These are phyloP conservation scores for Toxotes lorentzi DNA, from an alignment of 2,797 vertebrate genomes.

Conservation along the genomic window DNA sequence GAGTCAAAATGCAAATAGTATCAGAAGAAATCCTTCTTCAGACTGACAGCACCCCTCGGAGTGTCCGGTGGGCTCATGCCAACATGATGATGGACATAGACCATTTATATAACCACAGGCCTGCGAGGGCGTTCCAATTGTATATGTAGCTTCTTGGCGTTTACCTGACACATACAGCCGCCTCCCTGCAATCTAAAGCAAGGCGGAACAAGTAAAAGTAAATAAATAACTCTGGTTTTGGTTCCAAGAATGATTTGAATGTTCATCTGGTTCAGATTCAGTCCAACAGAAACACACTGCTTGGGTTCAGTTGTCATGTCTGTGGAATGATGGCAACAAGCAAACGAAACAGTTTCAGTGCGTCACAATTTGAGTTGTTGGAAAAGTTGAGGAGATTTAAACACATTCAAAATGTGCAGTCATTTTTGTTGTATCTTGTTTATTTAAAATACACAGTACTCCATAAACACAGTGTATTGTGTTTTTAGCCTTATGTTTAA, in stretches of 20 bases:
- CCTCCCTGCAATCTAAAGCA: too few relatives aligned
- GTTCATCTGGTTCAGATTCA: not conserved
- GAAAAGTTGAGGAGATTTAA: not conserved
- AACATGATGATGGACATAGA: not conserved
- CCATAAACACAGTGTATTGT: not conserved
- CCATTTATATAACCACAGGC: not conserved
- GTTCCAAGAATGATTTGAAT: not conserved
- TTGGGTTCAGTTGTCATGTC: not conserved
- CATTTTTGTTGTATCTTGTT: not conserved
- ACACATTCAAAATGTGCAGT: not conserved
- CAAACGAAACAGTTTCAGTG: not conserved
- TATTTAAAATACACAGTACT: not conserved
- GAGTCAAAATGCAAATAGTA: constrained; percentile 17
- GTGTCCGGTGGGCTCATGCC: not conserved
- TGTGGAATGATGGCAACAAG: not conserved
- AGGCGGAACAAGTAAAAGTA: not conserved
- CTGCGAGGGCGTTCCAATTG: not conserved
- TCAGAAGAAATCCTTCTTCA: not conserved
- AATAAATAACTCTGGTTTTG: not conserved
- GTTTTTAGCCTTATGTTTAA: not conserved
- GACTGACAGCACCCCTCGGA: not conserved
- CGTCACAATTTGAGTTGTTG: not conserved
- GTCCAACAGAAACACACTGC: not conserved
- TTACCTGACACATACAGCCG: not conserved
- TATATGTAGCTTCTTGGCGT: not conserved